Evolutionary conservation across 2,888 invertebrate species (phyloP), one percentile per base, ranked within the genome.

Genomic region (Disparrhopalites patrizii): DNA sequence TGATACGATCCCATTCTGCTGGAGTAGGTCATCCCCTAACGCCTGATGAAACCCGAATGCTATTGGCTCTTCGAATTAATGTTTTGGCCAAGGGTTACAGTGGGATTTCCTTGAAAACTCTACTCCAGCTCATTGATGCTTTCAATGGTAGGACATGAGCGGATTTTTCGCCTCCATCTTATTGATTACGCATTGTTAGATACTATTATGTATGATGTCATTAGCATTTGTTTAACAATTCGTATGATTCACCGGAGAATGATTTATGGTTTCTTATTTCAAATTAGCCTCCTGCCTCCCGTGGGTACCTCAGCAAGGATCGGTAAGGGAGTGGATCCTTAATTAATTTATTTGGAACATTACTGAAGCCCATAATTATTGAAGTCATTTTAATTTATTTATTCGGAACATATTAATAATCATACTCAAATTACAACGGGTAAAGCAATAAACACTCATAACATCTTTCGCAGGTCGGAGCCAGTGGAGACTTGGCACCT

Each of bases 21-120:
- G 86, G 86, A 31, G 85, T 87, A 43, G 87, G 87, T 0, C 79
- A 81, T 51, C 85, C 85, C 1, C 76, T 87, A 66, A 78, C 83
- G 27, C 84, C 85, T 0, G 82, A 83, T 66, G 81, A 83, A 71
- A 83, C 85, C 0, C 78, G 86, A 51, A 85, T 85, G 84, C 76
- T 87, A 64, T 78, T 87, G 50, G 86, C 86, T 0, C 78, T 87
- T 4, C 77, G 86, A 27, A 85, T 87, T 73, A 87, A 87, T 76
- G 83, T 86, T 1, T 78, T 87, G 50, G 84, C 86, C n/a, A 87
- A 87, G 77, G 87, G 87, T 5, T 83, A 83, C 79, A 85, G 85
- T 71, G 86, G 87, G 7, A 85, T 87, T 66, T 84, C 85, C 1
- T 75, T 83, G 20, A 79, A 80, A 57, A 84, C 83, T 15, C 79